Conservation (phyloP, 2,113 vertebrate species). For the Catharus minimus region DNA sequence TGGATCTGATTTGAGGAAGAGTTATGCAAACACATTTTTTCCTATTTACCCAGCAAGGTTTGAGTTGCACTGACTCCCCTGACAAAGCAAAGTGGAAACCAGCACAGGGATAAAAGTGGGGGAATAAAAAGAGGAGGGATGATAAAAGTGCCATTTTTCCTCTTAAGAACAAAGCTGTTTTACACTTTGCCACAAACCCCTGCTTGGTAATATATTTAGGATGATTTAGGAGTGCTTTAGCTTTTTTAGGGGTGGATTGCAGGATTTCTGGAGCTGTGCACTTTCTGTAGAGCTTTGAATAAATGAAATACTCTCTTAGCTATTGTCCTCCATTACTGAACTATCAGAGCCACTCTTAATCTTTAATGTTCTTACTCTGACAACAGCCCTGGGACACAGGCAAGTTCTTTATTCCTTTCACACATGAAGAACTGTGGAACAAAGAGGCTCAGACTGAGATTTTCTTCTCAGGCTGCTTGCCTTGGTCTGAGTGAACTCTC, state of each 20-base stretch:
- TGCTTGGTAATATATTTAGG: background rate
- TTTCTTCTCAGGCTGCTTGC: background rate
- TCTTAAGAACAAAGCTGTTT: background rate
- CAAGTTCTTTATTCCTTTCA: background rate
- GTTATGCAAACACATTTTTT: conserved; percentile 31
- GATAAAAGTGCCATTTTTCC: background rate
- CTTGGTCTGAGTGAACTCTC: background rate
- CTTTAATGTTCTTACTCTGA: conserved; percentile 2
- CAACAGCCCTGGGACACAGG: background rate
- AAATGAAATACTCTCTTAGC: background rate
- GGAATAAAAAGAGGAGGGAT: background rate
- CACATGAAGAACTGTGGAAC: background rate
- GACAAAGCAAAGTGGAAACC: background rate
- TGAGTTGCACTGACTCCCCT: background rate
- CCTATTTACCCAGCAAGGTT: conserved; percentile 10
- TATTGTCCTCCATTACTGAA: background rate
- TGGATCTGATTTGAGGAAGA: conserved; percentile 10
- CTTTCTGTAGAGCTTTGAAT: background rate
- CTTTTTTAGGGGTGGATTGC: background rate
- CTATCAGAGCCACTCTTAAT: background rate
- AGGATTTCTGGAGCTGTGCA: background rate
- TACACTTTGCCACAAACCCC: background rate
- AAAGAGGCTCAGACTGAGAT: background rate
- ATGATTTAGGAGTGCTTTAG: conserved; percentile 9
- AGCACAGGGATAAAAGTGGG: background rate